These are phyloP conservation scores for Matsumyia berberina DNA, from an alignment of 2,888 invertebrate species.

Conservation along the genomic window DNA sequence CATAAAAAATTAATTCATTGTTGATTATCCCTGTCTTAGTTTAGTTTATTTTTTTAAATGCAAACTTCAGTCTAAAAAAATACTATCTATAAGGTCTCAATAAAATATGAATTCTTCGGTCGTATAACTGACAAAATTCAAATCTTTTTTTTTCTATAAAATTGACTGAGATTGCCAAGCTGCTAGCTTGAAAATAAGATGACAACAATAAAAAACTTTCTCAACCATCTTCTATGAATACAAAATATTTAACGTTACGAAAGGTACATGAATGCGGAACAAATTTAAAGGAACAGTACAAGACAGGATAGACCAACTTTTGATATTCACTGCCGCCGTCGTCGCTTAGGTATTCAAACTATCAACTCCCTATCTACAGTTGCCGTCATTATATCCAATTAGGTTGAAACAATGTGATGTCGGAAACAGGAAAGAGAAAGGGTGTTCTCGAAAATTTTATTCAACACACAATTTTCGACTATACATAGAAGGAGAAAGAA, in stretches of 20 bases:
- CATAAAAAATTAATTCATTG: no score
- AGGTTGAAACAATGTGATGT: constrained; percentile 69
- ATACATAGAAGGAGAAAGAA: constrained; percentile 40
- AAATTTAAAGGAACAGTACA: constrained; percentile 64
- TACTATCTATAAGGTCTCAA: background rate
- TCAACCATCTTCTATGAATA: constrained; percentile 59
- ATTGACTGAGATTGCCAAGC: constrained; percentile 48
- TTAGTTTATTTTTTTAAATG: no score
- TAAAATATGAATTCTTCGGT: constrained; percentile 10
- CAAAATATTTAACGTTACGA: constrained; percentile 60
- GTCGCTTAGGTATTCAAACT: constrained; percentile 70
- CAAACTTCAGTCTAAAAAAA: no score
- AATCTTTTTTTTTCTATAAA: background rate
- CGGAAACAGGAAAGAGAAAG: constrained; percentile 35
- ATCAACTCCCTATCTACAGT: constrained; percentile 66
- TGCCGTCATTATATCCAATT: constrained; percentile 72
- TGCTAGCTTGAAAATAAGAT: constrained; percentile 34
- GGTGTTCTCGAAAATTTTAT: constrained; percentile 53
- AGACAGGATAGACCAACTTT: constrained; percentile 62
- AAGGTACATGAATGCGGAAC: constrained; percentile 54
- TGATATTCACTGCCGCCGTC: constrained; percentile 56
- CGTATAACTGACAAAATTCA: background rate
- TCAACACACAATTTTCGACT: constrained; percentile 63
- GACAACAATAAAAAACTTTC: constrained; percentile 64
- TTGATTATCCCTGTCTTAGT: no score